These are phyloP conservation scores for Pollenia amentaria DNA, from an alignment of 2,888 invertebrate genomes.

Conservation along the genomic window DNA sequence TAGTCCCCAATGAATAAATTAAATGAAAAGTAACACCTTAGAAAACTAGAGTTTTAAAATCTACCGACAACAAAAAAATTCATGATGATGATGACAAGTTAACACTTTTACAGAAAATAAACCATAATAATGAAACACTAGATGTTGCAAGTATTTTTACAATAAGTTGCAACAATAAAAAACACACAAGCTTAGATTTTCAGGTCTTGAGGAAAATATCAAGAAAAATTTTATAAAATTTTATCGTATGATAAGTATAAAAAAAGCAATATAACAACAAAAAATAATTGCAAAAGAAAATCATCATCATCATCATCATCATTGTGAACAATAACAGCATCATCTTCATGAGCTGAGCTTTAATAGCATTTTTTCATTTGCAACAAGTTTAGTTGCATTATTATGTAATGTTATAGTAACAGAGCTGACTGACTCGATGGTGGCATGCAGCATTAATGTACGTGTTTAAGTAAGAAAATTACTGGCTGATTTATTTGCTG, in stretches of 20 bases:
- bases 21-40: slow-evolving; percentile 53
- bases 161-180: slow-evolving; percentile 40
- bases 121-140: slow-evolving; percentile 55
- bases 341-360: slow-evolving; percentile 57
- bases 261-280: slow-evolving; percentile 3
- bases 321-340: slow-evolving; percentile 35
- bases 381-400: slow-evolving; percentile 41
- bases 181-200: slow-evolving; percentile 20
- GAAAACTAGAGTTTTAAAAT: slow-evolving; percentile 52
- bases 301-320: slow-evolving; percentile 51
- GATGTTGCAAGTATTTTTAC: slow-evolving; percentile 49
- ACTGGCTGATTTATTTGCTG: slow-evolving; percentile 47
- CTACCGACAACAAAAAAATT: not conserved
- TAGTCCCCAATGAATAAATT: slow-evolving; percentile 35
- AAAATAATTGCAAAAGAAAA: slow-evolving; percentile 71
- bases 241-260: slow-evolving; percentile 1
- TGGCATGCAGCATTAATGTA: slow-evolving; percentile 42
- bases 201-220: slow-evolving; percentile 23
- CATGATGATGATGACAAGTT: slow-evolving; percentile 48
- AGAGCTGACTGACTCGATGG: slow-evolving; percentile 9
- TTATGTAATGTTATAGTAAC: slow-evolving; percentile 56
- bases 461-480: slow-evolving; percentile 52
- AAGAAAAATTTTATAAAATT: slow-evolving; percentile 42
- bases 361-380: slow-evolving; percentile 42
- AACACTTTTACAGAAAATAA: slow-evolving; percentile 47